Percentiles rank a stretch among this genome's conserved stretches.
Evolutionary conservation across 2,888 invertebrate genomes (phyloP).

Genomic region (Callyntrura guangdongensis): DNA sequence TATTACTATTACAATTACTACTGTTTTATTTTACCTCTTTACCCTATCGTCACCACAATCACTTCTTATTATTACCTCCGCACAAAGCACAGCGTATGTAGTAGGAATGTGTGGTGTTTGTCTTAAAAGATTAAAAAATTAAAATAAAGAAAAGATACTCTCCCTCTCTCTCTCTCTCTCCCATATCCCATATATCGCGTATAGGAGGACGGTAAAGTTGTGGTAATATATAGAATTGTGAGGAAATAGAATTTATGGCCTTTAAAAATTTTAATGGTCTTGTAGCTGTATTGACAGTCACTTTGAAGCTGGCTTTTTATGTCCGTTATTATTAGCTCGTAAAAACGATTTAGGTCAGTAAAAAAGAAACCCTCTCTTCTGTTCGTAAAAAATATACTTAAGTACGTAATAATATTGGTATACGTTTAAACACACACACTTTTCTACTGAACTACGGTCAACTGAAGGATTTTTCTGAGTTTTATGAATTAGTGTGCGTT

Average conservation of each 20-base stretch:
- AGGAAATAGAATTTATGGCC: constrained; percentile 67
- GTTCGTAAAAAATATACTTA: constrained; percentile 2
- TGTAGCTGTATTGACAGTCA: constrained; percentile 64
- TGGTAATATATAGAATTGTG: constrained; percentile 12
- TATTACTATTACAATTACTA: constrained; percentile 41
- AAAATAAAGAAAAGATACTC: constrained; percentile 16
- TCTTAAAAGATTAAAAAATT: constrained; percentile 44
- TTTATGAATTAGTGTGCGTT: constrained; percentile 31
- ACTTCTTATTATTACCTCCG: constrained; percentile 3
- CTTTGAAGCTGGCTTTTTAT: constrained; percentile 55
- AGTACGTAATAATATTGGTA: constrained; percentile 1
- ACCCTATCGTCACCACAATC: constrained; percentile 46
- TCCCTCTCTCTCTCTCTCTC: neutral
- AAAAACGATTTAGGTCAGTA: constrained; percentile 67
- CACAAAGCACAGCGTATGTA: neutral
- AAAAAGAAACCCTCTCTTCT: constrained; percentile 51
- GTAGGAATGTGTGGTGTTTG: constrained; percentile 30
- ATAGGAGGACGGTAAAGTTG: neutral
- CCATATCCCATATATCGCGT: neutral
- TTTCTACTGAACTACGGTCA: constrained; percentile 9
- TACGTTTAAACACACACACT: neutral
- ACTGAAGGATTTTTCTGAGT: constrained; percentile 39
- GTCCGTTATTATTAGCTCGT: constrained; percentile 71
- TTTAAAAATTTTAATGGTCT: constrained; percentile 71
- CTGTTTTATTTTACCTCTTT: constrained; percentile 38